phyloP scores from a whole-genome alignment of 2,113 vertebrate genomes.

The Aspidoscelis tigris region DNA sequence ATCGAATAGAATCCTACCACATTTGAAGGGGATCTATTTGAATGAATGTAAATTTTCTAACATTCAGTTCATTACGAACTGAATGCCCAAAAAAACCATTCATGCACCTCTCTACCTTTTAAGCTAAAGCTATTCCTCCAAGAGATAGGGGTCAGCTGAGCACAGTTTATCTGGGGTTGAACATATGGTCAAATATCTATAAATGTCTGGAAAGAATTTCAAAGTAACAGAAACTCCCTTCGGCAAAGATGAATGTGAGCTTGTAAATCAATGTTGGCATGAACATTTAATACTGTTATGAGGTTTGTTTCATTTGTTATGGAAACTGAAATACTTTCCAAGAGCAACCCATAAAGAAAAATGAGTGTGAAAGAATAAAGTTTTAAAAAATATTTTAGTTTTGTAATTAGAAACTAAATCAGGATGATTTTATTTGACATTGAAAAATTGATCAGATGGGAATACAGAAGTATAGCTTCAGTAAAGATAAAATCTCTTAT shows the following conservation, averaged over 20 bases:
- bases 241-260: conserved; percentile 1
- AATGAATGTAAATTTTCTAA: too few species aligned
- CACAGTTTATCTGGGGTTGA: background rate
- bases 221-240: background rate
- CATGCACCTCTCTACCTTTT: too few species aligned
- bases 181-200: background rate
- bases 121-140: background rate
- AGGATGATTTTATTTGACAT: too few species aligned
- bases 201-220: conserved; percentile 6
- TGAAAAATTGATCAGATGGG: too few species aligned
- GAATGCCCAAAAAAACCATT: too few species aligned
- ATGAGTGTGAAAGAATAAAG: background rate
- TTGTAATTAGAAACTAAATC: background rate
- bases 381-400: background rate
- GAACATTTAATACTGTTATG: background rate
- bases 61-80: too few species aligned
- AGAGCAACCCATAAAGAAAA: background rate
- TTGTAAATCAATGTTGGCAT: background rate
- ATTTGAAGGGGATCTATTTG: too few species aligned
- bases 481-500: too few species aligned
- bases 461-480: too few species aligned
- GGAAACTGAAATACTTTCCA: background rate
- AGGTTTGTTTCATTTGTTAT: background rate
- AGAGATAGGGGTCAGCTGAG: background rate
- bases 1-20: too few species aligned